Base-by-base conservation (phyloP, 1,140 invertebrate genomes). In the Leptoteleia sp. region DNA sequence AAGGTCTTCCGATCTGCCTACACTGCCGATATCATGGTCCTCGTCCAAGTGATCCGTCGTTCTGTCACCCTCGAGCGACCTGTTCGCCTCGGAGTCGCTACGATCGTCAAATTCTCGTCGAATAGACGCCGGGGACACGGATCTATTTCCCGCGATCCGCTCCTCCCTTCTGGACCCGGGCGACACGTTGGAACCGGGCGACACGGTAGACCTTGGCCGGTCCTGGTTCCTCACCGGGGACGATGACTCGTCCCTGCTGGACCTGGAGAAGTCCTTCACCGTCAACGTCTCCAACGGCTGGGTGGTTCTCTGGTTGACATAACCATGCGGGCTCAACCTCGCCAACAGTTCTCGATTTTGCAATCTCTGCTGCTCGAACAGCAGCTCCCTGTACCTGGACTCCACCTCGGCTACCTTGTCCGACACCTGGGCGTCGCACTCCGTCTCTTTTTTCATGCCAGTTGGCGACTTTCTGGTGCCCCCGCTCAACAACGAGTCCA, bases 401-500 rank as follows among this genome's bases (percentile, higher is more conserved):
- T 87, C 86, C 40, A 87, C 82, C 11, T 87, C 87, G 8, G 83
- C 37, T 40, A 57, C 82, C 27, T 86, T 85, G 13, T 85, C 84
- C 7, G 73, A 15, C 1, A 43, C 78, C 73, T 59, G 68, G 13
- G 9, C 29, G 3, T 67, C 81, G 22, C 68, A 76, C 5, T 82
- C 80, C 1, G 59, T 59, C 65, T 59, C 65, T 27, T 38, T 71
- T 47, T 8, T 72, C 1, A 48, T 43, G 16, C 64, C 45, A n/a
- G 47, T 62, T 19, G 83, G 80, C 16, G 84, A 83, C 59, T 86
- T 87, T 71, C 84, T 87, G 67, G 88, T 89, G 43, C 88, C 83
- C 65, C 89, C 83, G 75, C 89, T 90, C 8, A 90, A 79, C 48
- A 90, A 64, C 25, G 88, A 54, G 61, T 90, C 89, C 27, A 90